Base-by-base conservation (phyloP, 2,888 invertebrate species). In the Heliconius ethilla region DNA sequence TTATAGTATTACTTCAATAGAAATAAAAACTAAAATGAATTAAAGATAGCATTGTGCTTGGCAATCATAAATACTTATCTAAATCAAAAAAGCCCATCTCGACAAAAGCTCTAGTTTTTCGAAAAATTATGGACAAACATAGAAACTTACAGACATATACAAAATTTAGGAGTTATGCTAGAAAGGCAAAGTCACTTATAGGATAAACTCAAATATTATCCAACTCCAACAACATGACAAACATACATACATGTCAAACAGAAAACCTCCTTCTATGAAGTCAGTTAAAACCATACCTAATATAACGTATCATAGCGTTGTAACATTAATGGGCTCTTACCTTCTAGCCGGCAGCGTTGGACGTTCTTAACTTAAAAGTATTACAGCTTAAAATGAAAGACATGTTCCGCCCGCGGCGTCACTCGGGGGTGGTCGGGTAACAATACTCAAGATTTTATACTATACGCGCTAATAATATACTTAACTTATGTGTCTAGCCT, bases 321-420 rank as follows among this genome's bases (percentile, higher is more conserved):
- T 45, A 67, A 62, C 67, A 67, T 74, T 77, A 74, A 74, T 62
- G 40, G 55, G 65, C 27, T 79, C 76, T 40, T 66, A 18, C 33
- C 37, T 65, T 51, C 27, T 77, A 40, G 77, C 79, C 77, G 55
- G 45, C 22, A 70, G 75, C 69, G n/a, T 55, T 59, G 25, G 40
- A 62, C 75, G 66, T 79, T 78, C 75, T 81, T 76, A 81, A 82
- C 75, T 78, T 80, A 78, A 81, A 80, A 81, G 79, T 78, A 80
- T 77, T 82, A 77, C 80, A 78, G 81, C 76, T 81, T 83, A 82
- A 85, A 83, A 85, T 82, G 83, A 82, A 84, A 83, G 63, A 80
- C 84, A 69, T 83, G 84, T 84, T 80, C 77, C 55, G 83, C 85
- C 83, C 65, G 77, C 75, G 82, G 85, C 81, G 15, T 72, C 25